Percentiles rank a stretch among this genome's conserved stretches.
These are phyloP conservation scores for Cherax destructor DNA, from an alignment of 1,140 invertebrate species.

Conservation along the genomic window DNA sequence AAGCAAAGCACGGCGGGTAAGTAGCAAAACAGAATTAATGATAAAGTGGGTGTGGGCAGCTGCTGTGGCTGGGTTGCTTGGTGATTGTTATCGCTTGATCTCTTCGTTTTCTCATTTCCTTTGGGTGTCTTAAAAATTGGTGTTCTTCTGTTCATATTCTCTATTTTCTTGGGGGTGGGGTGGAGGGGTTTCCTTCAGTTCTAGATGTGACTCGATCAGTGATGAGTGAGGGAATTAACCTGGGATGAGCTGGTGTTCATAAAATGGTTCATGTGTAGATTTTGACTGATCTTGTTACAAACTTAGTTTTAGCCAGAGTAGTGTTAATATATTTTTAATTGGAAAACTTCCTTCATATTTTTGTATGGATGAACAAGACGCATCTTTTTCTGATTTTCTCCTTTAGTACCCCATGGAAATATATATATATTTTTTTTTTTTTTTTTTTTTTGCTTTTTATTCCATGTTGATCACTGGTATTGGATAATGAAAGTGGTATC, in stretches of 20 bases:
- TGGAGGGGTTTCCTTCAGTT: conserved; percentile 4
- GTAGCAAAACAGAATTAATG: conserved; percentile 64
- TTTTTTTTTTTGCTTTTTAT: background rate
- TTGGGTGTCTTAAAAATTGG: conserved; percentile 36
- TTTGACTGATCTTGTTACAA: conserved; percentile 47
- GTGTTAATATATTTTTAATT: conserved; percentile 15
- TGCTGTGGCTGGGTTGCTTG: conserved; percentile 57
- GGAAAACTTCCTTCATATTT: conserved; percentile 13
- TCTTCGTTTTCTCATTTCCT: conserved; percentile 45
- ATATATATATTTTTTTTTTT: no score
- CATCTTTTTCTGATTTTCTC: conserved; percentile 15
- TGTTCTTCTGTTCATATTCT: conserved; percentile 24
- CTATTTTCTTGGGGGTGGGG: conserved; percentile 16
- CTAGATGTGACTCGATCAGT: conserved; percentile 39
- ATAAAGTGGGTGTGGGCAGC: conserved; percentile 50
- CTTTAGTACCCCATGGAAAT: background rate
- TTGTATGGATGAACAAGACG: conserved; percentile 49
- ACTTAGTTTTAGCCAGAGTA: conserved; percentile 4
- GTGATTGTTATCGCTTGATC: conserved; percentile 48
- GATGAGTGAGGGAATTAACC: background rate
- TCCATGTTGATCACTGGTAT: background rate
- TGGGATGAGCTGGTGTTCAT: background rate
- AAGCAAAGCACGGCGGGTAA: conserved; percentile 93
- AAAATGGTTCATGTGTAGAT: background rate
- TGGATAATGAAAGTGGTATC: background rate